Percentiles rank a stretch among this genome's conserved stretches.
phyloP scores from a whole-genome alignment of 2,113 vertebrate genomes.

The Vombatus ursinus region DNA sequence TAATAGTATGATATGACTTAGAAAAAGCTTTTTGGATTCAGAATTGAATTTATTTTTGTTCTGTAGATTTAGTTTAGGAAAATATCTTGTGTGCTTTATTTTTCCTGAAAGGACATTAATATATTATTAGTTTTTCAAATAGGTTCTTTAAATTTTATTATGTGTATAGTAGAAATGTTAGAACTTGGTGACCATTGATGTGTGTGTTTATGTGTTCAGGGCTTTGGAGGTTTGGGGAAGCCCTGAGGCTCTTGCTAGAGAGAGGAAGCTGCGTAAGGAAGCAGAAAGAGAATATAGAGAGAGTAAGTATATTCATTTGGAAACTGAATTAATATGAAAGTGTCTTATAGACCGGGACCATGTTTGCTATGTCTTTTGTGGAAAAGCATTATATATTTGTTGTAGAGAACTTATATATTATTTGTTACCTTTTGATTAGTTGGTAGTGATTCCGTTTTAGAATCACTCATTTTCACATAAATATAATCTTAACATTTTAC shows the following conservation, averaged over 20 bases:
- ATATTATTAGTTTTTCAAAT: slow-evolving; percentile 37
- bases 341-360: background rate
- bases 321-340: slow-evolving; percentile 41
- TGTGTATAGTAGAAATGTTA: slow-evolving; percentile 45
- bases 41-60: slow-evolving; percentile 22
- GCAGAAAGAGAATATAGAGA: slow-evolving; percentile 95
- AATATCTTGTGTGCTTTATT: slow-evolving; percentile 20
- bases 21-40: slow-evolving; percentile 19
- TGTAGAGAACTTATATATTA: background rate
- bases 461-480: slow-evolving; percentile 26
- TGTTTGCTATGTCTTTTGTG: background rate
- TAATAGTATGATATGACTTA: slow-evolving; percentile 23
- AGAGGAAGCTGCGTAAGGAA: slow-evolving; percentile 92
- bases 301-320: slow-evolving; percentile 85
- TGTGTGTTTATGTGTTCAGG: slow-evolving; percentile 78
- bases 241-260: slow-evolving; percentile 93
- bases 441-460: slow-evolving; percentile 18
- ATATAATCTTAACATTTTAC: slow-evolving; percentile 19
- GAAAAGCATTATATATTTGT: background rate
- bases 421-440: background rate
- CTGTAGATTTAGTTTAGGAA: slow-evolving; percentile 51
- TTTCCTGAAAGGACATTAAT: slow-evolving; percentile 35
- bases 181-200: slow-evolving; percentile 23
- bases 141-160: slow-evolving; percentile 49
- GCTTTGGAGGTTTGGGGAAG: slow-evolving; percentile 98